phyloP scores from a whole-genome alignment of 2,888 invertebrate species.

The Dendrolimus pini region DNA sequence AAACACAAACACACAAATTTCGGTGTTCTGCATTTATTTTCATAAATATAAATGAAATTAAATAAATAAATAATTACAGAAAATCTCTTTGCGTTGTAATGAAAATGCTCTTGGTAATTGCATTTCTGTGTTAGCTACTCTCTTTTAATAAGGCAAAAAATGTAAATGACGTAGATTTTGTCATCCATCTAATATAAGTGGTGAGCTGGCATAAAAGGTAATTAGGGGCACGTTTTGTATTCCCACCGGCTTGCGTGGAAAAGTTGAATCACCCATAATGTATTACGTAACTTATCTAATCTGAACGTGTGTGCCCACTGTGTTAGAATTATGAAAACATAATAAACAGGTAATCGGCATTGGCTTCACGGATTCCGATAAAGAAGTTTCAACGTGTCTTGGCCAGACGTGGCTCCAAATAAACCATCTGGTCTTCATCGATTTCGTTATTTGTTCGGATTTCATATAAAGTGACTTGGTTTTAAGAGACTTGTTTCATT shows the following conservation, averaged over 20 bases:
- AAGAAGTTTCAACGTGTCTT: constrained; percentile 1
- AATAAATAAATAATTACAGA: no score
- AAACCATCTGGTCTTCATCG: constrained; percentile 11
- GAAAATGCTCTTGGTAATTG: neutral
- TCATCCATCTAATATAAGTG: neutral
- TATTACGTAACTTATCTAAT: neutral
- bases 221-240: neutral
- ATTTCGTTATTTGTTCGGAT: constrained; percentile 7
- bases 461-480: neutral
- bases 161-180: neutral
- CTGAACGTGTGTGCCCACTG: neutral
- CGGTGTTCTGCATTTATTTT: no score
- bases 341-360: neutral
- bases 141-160: neutral
- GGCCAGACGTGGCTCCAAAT: neutral
- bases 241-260: neutral
- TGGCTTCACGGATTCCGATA: neutral
- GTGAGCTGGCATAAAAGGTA: neutral
- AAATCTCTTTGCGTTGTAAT: no score
- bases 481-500: no score
- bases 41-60: no score
- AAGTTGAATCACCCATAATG: neutral
- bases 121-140: neutral
- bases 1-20: no score
- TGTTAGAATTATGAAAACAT: neutral